Evolutionary conservation across 2,888 invertebrate species (phyloP), one percentile per base, ranked within the genome.

Genomic region (Crematogaster levior): DNA sequence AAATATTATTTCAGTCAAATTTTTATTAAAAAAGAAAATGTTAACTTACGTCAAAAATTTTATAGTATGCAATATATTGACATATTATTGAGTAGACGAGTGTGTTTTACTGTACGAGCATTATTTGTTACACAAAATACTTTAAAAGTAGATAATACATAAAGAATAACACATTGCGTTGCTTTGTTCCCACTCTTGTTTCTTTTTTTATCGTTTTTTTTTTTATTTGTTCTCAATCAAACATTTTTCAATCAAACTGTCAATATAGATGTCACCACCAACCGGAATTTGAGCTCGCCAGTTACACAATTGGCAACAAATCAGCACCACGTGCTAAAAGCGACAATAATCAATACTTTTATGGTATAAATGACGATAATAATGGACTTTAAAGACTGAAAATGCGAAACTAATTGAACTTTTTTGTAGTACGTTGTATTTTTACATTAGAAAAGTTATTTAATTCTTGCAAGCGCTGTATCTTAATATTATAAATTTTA

Each of bases 241-340:
- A 40, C 27, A 75, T 75, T 75, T 75, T 75, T 75, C 65, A 75
- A 75, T 75, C 75, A 65, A 75, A 27, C 75, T 75, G 75, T 65
- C 75, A 75, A 75, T 65, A 65, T 65, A 65, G 40, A 53, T 63
- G 75, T 65, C 75, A 75, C 65, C 65, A 27, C 53, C 53, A 58
- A 51, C 40, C 65, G 75, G n/a, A 75, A 75, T 75, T 65, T 75
- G n/a, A 46, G 61, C 61, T 40, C 18, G 15, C 40, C 21, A 73
- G 60, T 73, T 73, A 51, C 27, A 75, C 27, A 48, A 53, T 53
- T 40, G 75, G 65, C 65, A 58, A 75, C 75, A 65, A 74, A 75
- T 75, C 75, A 65, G 65, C 27, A 51, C 21, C 63, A 75, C 51
- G 65, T 75, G n/a, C n/a, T n/a, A 75, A 53, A 75, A 65, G 21